Percentiles rank a stretch among this genome's conserved stretches.
These are phyloP conservation scores for Argyrosomus regius DNA, from an alignment of 2,797 vertebrate genomes.

Conservation along the genomic window DNA sequence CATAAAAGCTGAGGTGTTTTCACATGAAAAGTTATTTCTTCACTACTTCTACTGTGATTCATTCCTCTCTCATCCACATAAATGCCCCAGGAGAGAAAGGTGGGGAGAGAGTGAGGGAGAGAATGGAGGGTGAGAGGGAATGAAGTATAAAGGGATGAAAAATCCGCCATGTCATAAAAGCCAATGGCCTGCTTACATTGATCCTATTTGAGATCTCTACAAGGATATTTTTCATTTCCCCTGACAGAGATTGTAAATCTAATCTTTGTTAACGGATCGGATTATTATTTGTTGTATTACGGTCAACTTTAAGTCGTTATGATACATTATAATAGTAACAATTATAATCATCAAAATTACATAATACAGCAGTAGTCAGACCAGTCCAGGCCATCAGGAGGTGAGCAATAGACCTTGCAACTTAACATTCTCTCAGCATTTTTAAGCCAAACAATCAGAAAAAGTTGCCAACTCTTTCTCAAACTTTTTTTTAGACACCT, in stretches of 20 bases:
- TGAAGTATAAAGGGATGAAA: conserved; percentile 70
- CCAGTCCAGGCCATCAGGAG: no score
- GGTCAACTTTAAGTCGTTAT: conserved; percentile 24
- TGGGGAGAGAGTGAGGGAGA: conserved; percentile 25
- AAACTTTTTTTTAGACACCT: no score
- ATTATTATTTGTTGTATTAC: conserved; percentile 60
- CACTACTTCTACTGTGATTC: conserved; percentile 83
- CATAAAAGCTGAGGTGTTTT: conserved; percentile 88
- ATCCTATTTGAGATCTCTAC: conserved; percentile 74
- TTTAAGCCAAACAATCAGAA: neutral
- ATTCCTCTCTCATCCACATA: conserved; percentile 79
- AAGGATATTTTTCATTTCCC: conserved; percentile 71
- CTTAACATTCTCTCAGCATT: neutral
- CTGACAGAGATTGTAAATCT: conserved; percentile 67
- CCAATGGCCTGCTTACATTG: conserved; percentile 81
- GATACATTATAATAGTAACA: no score
- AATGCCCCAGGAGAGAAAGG: conserved; percentile 67
- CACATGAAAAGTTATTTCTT: conserved; percentile 89
- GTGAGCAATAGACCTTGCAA: no score
- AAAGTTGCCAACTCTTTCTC: neutral
- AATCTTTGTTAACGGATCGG: conserved; percentile 61
- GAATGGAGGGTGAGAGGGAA: conserved; percentile 45
- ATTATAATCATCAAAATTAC: no score
- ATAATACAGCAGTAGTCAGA: no score
- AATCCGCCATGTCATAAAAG: conserved; percentile 82